Conservation (phyloP, 2,797 vertebrate species). For the Hafferia zeledoni region DNA sequence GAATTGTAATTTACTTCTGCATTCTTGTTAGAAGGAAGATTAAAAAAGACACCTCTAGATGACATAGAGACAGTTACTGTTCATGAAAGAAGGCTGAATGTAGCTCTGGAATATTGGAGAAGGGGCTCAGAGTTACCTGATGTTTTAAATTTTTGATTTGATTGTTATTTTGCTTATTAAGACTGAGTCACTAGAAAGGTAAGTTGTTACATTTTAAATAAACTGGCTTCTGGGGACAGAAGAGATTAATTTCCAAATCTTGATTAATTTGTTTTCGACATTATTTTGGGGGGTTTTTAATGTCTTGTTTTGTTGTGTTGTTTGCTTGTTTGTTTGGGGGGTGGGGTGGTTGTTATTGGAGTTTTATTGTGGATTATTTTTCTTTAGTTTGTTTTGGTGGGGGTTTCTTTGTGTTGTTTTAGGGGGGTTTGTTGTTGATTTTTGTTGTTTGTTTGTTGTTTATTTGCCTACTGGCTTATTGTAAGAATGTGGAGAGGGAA, state of each 20-base stretch:
- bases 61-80: neutral
- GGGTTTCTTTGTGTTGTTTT: no score
- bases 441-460: neutral
- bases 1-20: neutral
- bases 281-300: neutral
- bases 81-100: neutral
- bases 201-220: neutral
- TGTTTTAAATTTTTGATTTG: neutral
- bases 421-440: no score
- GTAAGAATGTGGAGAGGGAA: neutral
- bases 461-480: rapidly evolving
- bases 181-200: neutral
- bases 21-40: neutral
- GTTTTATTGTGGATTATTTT: no score
- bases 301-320: neutral
- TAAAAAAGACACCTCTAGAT: neutral
- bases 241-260: neutral
- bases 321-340: neutral
- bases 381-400: neutral
- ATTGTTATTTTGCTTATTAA: neutral
- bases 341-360: no score
- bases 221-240: neutral
- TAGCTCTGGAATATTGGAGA: neutral
- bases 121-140: neutral
- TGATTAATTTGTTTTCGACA: neutral